A percentile compares a stretch with the other conserved stretches of the same genome.
Conservation (phyloP, 2,888 invertebrate genomes). For the Zygaena filipendulae region DNA sequence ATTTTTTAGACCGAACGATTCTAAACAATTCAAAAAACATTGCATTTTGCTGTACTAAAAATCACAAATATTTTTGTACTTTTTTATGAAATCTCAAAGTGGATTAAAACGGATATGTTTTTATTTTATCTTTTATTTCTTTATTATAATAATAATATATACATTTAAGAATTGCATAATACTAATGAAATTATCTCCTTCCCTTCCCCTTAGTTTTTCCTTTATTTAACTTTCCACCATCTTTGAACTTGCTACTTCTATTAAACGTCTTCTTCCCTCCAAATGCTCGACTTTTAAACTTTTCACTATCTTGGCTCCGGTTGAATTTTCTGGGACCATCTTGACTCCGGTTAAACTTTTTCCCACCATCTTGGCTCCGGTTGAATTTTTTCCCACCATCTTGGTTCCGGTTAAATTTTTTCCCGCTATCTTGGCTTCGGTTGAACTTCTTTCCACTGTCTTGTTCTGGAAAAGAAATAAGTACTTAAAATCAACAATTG, state of each 20-base stretch:
- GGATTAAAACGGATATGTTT: too few relatives aligned
- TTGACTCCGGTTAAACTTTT: constrained; percentile 17
- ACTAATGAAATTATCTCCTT: constrained; percentile 26
- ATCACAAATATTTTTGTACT: too few relatives aligned
- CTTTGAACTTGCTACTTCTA: constrained; percentile 27
- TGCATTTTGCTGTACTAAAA: too few relatives aligned
- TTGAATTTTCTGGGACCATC: constrained; percentile 23
- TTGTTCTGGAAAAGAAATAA: constrained; percentile 9
- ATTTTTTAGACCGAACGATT: too few relatives aligned
- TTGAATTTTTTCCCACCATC: constrained; percentile 21
- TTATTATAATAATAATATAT: too few relatives aligned
- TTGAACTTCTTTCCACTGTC: constrained; percentile 13
- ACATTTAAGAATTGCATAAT: too few relatives aligned
- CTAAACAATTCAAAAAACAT: too few relatives aligned
- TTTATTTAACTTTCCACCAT: constrained; percentile 18
- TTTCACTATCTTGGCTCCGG: constrained; percentile 20
- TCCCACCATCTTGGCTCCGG: constrained; percentile 15
- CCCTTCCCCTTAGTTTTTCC: constrained; percentile 32
- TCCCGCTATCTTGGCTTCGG: constrained; percentile 17
- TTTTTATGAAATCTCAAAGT: too few relatives aligned
- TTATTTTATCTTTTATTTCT: too few relatives aligned
- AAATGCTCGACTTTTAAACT: constrained; percentile 34
- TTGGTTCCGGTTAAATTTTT: constrained; percentile 14
- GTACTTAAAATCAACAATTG: too few relatives aligned
- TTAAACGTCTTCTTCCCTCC: constrained; percentile 48